Evolutionary conservation across 2,113 vertebrate genomes (phyloP).

Genomic region (Lepus timidus): DNA sequence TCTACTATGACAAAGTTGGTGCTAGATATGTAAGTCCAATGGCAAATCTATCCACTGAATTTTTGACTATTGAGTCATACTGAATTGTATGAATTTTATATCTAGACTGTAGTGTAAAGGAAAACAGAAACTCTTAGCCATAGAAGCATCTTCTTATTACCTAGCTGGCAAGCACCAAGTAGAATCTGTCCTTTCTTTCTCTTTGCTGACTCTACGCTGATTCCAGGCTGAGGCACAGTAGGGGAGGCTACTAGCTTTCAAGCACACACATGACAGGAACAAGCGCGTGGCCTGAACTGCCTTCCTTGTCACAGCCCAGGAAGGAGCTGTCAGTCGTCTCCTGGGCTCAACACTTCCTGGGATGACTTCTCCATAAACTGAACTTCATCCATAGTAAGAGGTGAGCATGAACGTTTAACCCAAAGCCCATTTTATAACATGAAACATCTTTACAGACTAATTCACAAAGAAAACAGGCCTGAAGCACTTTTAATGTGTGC

Average conservation of each 20-base stretch:
- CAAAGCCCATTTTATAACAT: conserved; percentile 20
- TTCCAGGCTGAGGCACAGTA: background rate
- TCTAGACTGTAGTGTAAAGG: background rate
- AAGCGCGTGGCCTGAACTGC: background rate
- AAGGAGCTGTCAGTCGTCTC: background rate
- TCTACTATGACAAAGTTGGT: conserved; percentile 1
- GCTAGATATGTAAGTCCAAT: background rate
- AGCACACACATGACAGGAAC: background rate
- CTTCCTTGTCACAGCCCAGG: background rate
- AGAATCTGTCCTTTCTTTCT: background rate
- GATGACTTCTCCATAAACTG: conserved; percentile 33
- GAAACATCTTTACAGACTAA: background rate
- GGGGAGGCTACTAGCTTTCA: background rate
- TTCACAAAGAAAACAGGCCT: background rate
- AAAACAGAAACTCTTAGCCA: background rate
- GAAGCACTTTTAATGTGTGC: background rate
- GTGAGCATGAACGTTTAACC: background rate
- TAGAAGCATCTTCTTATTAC: background rate
- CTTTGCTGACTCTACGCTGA: background rate
- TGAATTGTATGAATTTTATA: background rate
- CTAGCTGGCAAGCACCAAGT: background rate
- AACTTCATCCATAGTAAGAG: conserved; percentile 20
- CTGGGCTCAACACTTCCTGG: background rate
- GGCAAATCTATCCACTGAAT: background rate
- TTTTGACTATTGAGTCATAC: background rate